Conservation (phyloP, 1,140 invertebrate species). For the Calliphora vicina region DNA sequence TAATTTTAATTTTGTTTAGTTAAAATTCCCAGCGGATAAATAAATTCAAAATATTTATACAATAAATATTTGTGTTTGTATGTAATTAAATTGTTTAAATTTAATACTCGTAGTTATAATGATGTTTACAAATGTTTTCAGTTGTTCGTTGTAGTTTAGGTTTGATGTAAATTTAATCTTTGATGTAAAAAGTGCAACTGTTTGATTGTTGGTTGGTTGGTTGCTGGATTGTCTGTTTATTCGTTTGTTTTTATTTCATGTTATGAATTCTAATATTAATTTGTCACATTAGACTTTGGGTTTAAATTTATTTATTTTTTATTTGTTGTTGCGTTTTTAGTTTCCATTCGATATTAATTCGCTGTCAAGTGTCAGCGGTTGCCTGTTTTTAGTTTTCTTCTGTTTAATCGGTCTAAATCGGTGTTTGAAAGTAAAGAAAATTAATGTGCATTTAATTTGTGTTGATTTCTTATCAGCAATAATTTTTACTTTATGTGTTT, state of each 20-base stretch:
- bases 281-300: background rate
- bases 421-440: background rate
- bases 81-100: no score
- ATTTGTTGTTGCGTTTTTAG: background rate
- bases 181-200: background rate
- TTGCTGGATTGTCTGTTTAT: background rate
- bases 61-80: no score
- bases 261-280: background rate
- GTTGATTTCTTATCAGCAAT: slow-evolving; percentile 3
- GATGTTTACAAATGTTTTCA: no score
- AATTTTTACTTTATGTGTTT: background rate
- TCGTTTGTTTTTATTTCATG: background rate
- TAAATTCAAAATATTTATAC: background rate
- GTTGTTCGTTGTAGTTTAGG: background rate
- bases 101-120: no score
- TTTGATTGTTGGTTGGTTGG: background rate
- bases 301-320: background rate
- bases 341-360: background rate
- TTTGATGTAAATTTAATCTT: background rate
- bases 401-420: no score
- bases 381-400: background rate
- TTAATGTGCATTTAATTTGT: background rate
- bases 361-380: background rate
- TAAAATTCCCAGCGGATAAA: background rate
- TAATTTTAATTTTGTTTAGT: background rate